phyloP scores from a whole-genome alignment of 2,113 vertebrate genomes.

The Hemichromis elongatus region DNA sequence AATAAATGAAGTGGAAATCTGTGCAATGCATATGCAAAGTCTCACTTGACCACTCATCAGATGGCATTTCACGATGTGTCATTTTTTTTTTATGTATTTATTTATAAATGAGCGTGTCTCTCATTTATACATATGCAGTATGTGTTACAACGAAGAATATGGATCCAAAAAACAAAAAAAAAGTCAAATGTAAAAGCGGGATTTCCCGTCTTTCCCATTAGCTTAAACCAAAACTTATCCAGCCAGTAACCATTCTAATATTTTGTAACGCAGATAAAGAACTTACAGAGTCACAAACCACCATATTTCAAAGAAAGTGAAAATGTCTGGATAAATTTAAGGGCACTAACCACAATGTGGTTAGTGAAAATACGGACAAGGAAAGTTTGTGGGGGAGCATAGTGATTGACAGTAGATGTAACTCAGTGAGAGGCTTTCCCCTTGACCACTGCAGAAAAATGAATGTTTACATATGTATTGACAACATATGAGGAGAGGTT shows the following conservation, averaged over 20 bases:
- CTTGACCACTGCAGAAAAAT: neutral
- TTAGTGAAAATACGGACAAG: too few species aligned
- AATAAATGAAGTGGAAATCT: neutral
- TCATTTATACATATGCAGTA: neutral
- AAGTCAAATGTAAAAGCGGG: neutral
- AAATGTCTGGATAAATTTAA: neutral
- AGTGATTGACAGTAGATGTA: neutral
- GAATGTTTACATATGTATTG: neutral
- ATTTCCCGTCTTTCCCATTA: neutral
- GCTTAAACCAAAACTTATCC: neutral
- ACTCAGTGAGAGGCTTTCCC: neutral
- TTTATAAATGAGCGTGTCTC: constrained; percentile 2
- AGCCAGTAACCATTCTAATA: neutral
- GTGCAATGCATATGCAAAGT: constrained; percentile 53
- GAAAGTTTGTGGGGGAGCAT: neutral
- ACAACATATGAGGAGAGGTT: constrained; percentile 20
- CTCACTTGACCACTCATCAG: constrained; percentile 55
- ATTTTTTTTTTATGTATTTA: neutral
- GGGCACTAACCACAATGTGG: too few species aligned
- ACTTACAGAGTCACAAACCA: neutral
- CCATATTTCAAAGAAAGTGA: neutral
- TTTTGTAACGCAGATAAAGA: neutral
- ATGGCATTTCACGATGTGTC: constrained; percentile 36
- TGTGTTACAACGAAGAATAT: constrained; percentile 3
- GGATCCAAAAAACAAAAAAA: neutral